phyloP scores from a whole-genome alignment of 2,888 invertebrate species.

The Melinaea marsaeus region DNA sequence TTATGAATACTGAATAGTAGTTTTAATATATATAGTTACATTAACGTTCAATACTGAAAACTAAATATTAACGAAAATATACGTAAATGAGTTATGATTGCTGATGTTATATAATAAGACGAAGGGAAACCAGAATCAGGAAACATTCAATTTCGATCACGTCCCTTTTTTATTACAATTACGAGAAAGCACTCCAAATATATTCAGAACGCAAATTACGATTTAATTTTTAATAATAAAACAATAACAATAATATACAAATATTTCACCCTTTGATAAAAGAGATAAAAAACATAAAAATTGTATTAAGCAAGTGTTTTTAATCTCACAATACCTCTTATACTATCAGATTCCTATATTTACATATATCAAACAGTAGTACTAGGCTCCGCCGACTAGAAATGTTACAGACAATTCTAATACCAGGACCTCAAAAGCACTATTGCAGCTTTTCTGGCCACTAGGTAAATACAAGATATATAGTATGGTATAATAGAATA shows the following conservation, averaged over 20 bases:
- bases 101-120: neutral
- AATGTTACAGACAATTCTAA: constrained; percentile 48
- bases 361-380: constrained; percentile 36
- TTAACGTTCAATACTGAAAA: neutral
- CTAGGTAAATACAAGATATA: constrained; percentile 41
- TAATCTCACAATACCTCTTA: neutral
- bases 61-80: no score
- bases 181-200: neutral
- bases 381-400: constrained; percentile 48
- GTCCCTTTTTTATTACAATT: constrained; percentile 1
- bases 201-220: constrained; percentile 1
- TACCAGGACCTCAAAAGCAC: constrained; percentile 34
- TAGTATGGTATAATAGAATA: no score
- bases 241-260: neutral
- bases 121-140: neutral
- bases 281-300: no score
- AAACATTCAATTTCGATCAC: constrained; percentile 1
- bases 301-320: no score
- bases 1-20: no score
- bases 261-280: no score
- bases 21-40: no score
- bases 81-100: neutral
- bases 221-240: neutral
- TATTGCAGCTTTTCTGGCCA: constrained; percentile 55
- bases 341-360: constrained; percentile 53